Conservation (phyloP, 2,113 vertebrate genomes). For the Oncorhynchus gorbuscha region DNA sequence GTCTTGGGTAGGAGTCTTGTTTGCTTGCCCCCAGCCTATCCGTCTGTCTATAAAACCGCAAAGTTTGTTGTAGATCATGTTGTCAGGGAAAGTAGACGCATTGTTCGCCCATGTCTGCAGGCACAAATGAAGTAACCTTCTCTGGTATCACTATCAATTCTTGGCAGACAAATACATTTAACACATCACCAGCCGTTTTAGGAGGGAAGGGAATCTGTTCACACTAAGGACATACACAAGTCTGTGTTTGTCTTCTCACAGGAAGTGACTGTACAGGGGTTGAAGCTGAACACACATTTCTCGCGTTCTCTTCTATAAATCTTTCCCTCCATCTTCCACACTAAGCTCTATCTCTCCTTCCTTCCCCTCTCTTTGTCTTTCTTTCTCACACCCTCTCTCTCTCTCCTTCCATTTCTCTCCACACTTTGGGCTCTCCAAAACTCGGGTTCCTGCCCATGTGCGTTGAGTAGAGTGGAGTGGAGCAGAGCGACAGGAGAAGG, state of each 20-base stretch:
- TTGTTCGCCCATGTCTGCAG: constrained; percentile 50
- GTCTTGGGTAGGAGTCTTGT: constrained; percentile 25
- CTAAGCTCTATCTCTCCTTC: constrained; percentile 54
- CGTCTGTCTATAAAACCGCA: constrained; percentile 39
- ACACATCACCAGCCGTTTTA: constrained; percentile 42
- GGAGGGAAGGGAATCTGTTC: constrained; percentile 58
- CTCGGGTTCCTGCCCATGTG: constrained; percentile 35
- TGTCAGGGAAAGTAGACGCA: constrained; percentile 37
- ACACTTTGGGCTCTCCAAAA: constrained; percentile 11
- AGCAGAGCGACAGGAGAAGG: constrained; percentile 38
- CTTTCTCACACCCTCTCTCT: constrained; percentile 8
- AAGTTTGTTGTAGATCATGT: constrained; percentile 39
- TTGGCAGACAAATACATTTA: constrained; percentile 65
- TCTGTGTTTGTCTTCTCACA: constrained; percentile 52
- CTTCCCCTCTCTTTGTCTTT: constrained; percentile 18
- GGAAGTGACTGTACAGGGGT: constrained; percentile 52
- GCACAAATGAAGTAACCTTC: constrained; percentile 47
- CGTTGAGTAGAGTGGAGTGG: constrained; percentile 13
- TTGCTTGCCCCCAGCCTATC: constrained; percentile 14
- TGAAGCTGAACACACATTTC: constrained; percentile 59
- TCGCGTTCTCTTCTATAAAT: constrained; percentile 58
- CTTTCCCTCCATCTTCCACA: constrained; percentile 48
- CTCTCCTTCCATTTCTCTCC: constrained; percentile 9
- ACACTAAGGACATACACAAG: constrained; percentile 44
- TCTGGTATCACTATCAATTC: constrained; percentile 44